phyloP scores from a whole-genome alignment of 1,140 invertebrate genomes.

The Drosophila melanogaster region DNA sequence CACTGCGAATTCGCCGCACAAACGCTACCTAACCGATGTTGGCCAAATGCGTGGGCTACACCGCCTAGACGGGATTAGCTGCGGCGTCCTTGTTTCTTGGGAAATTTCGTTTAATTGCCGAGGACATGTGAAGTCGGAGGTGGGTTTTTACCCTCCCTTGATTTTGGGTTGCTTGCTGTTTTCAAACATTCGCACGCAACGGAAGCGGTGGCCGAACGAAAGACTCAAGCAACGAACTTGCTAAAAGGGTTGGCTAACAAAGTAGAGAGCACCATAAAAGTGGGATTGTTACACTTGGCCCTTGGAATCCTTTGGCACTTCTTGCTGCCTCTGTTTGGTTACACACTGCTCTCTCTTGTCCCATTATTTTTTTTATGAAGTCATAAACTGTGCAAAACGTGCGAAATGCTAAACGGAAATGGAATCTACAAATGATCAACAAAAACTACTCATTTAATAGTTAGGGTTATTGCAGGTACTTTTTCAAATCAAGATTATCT shows the following conservation, averaged over 20 bases:
- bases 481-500: neutral
- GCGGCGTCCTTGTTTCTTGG: slow-evolving; percentile 28
- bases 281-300: neutral
- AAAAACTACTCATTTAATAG: slow-evolving; percentile 38
- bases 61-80: slow-evolving; percentile 46
- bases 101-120: slow-evolving; percentile 54
- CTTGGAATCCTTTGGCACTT: neutral
- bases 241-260: neutral
- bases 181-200: slow-evolving; percentile 39
- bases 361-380: neutral
- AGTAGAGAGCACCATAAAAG: neutral
- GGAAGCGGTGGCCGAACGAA: slow-evolving; percentile 13
- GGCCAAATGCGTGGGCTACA: slow-evolving; percentile 32
- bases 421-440: slow-evolving; percentile 18
- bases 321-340: neutral
- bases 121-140: slow-evolving; percentile 41
- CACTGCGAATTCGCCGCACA: slow-evolving; percentile 44
- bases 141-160: slow-evolving; percentile 35
- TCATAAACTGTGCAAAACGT: slow-evolving; percentile 42
- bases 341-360: neutral
- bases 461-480: neutral
- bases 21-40: slow-evolving; percentile 12
- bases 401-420: slow-evolving; percentile 75
- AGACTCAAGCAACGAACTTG: slow-evolving; percentile 12
- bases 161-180: slow-evolving; percentile 13